Evolutionary conservation across 2,888 invertebrate species (phyloP), one percentile per base, ranked within the genome.

Genomic region (Argyra leucocephala): DNA sequence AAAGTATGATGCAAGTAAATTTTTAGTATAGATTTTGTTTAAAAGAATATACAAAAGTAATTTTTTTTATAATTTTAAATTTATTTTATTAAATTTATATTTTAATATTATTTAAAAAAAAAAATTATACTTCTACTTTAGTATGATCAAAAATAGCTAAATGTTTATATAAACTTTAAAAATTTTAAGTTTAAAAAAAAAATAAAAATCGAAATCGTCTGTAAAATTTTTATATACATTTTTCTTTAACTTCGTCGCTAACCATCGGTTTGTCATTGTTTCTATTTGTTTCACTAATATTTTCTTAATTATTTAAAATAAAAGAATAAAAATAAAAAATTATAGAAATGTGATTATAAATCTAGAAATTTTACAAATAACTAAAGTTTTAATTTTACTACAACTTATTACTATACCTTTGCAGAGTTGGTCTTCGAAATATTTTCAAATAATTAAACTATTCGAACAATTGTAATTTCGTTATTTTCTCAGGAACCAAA

Each of bases 401-500:
- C n/a, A n/a, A n/a, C n/a, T 83, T 79, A n/a, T n/a, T n/a, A n/a
- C n/a, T n/a, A n/a, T n/a, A 93, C 78, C 70, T 66, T 78, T 71
- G 67, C 75, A 93, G 69, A 90, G 81, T 70, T 86, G 91, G 60
- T 91, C 91, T 48, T 81, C 81, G 79, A 93, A 93, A 81, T 91
- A 93, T 69, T 85, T 81, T 0, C 93, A 93, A 69, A 93, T n/a
- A n/a, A n/a, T n/a, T 83, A 76, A 92, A 93, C 72, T 88, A 83
- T 79, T 93, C 88, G 58, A 93, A 80, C 5, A 93, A 93, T 81
- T 0, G 93, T 93, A 7, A 88, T 85, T 78, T 93, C 92, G 76
- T 93, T 84, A 72, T 93, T 91, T 76, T 93, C 93, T 61, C 93
- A 84, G 2, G 93, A 89, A 3, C 93, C 93, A 0, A 93, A 92